Evolutionary conservation across 1,140 invertebrate species (phyloP).

Genomic region (Caenorhabditis remanei): DNA sequence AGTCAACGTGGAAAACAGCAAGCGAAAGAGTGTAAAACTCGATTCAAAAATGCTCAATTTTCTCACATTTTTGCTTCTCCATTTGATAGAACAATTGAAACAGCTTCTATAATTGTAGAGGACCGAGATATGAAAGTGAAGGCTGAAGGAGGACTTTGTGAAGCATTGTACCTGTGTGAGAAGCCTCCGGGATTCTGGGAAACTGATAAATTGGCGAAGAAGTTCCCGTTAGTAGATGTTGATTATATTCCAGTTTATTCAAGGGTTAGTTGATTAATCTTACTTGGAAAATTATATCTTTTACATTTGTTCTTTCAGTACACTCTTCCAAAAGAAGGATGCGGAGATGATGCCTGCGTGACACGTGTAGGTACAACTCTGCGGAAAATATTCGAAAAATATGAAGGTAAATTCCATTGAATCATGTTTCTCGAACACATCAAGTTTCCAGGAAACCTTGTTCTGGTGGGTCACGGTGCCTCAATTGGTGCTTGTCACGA

Average conservation of each 20-base stretch:
- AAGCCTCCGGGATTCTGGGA: conserved; percentile 72
- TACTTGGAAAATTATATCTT: too few species aligned
- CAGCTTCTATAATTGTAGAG: conserved; percentile 68
- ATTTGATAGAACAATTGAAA: conserved; percentile 76
- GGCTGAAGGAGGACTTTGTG: conserved; percentile 72
- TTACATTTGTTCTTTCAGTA: conserved; percentile 45
- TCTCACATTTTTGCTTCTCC: conserved; percentile 73
- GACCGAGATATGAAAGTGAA: conserved; percentile 65
- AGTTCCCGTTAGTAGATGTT: conserved; percentile 69
- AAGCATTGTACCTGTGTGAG: conserved; percentile 75
- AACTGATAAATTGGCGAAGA: conserved; percentile 65
- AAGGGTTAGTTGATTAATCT: conserved; percentile 28
- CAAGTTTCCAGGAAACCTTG: conserved; percentile 32
- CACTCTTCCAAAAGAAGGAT: conserved; percentile 67
- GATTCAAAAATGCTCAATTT: conserved; percentile 66
- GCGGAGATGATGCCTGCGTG: conserved; percentile 73
- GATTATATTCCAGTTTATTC: conserved; percentile 70
- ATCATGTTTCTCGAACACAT: not conserved
- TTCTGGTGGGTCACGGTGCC: conserved; percentile 73
- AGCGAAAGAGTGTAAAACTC: conserved; percentile 69
- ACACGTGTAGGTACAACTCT: conserved; percentile 68
- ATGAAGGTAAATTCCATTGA: conserved; percentile 32
- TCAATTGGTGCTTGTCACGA: conserved; percentile 76
- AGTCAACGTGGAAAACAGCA: conserved; percentile 69
- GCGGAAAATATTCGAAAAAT: conserved; percentile 66